A percentile compares a stretch with the other conserved stretches of the same genome.
These are phyloP conservation scores for Pycnonotus jocosus DNA, from an alignment of 2,113 vertebrate genomes.

Conservation along the genomic window DNA sequence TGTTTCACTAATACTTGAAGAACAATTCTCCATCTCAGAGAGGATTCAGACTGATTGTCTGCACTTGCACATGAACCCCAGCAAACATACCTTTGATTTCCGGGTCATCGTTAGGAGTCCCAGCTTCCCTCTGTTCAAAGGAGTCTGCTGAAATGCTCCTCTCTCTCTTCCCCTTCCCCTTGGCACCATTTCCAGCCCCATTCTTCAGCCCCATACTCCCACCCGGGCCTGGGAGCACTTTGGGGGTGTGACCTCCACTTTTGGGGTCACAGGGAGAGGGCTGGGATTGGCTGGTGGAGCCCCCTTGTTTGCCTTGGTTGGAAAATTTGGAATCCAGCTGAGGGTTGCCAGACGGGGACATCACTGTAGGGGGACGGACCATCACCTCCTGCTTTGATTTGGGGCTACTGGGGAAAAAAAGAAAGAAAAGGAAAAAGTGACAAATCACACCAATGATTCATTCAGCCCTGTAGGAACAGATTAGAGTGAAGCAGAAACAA, in stretches of 20 bases:
- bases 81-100: conserved; percentile 86
- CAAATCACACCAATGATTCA: conserved; percentile 6
- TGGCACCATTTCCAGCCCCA: conserved; percentile 90
- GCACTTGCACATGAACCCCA: background rate
- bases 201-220: conserved; percentile 98
- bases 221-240: conserved; percentile 86
- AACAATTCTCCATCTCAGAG: background rate
- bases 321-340: conserved; percentile 99
- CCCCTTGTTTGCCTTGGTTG: conserved; percentile 97
- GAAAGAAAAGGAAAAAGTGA: background rate
- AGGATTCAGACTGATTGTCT: background rate
- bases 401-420: conserved; percentile 79
- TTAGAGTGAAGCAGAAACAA: background rate
- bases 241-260: conserved; percentile 83
- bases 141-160: conserved; percentile 96
- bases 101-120: conserved; percentile 88
- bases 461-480: background rate
- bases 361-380: conserved; percentile 98
- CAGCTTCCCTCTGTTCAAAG: conserved; percentile 92
- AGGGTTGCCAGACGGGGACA: conserved; percentile 96
- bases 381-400: conserved; percentile 99
- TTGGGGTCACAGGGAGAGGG: conserved; percentile 95
- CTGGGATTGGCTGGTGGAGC: conserved; percentile 93
- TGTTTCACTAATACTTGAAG: background rate
- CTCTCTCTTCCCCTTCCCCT: conserved; percentile 97